A percentile compares a stretch with the other conserved stretches of the same genome.
Evolutionary conservation across 23 tunicate genomes (phyloP).

Genomic region (Trididemnum clinides): DNA sequence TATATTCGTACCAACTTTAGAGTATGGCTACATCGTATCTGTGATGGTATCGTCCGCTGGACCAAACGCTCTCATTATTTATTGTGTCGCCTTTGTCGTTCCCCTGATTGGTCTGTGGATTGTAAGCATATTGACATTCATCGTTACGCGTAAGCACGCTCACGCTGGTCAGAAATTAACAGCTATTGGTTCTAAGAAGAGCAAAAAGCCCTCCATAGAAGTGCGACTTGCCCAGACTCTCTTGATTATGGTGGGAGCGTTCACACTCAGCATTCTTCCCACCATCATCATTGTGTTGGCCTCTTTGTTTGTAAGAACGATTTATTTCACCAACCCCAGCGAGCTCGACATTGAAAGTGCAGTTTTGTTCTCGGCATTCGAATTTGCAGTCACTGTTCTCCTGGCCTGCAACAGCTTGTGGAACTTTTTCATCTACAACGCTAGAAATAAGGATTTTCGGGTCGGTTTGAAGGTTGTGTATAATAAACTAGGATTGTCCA

Average conservation of each 20-base stretch:
- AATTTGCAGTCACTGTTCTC: slow-evolving; percentile 41
- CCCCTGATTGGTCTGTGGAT: slow-evolving; percentile 75
- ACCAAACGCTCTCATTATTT: slow-evolving; percentile 30
- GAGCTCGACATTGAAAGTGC: slow-evolving; percentile 26
- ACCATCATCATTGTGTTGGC: slow-evolving; percentile 15
- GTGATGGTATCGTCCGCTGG: slow-evolving; percentile 52
- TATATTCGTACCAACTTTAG: slow-evolving; percentile 33
- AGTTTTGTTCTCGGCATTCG: slow-evolving; percentile 2
- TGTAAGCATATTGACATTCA: slow-evolving; percentile 47
- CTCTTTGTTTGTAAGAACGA: slow-evolving; percentile 19
- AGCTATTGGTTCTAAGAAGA: slow-evolving; percentile 2
- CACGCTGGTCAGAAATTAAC: slow-evolving; percentile 40
- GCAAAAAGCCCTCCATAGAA: slow-evolving; percentile 36
- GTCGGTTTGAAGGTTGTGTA: too few species aligned
- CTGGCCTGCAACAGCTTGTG: slow-evolving; percentile 78
- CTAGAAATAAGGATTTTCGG: slow-evolving; percentile 59
- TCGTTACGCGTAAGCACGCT: slow-evolving; percentile 54
- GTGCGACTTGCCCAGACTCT: slow-evolving; percentile 67
- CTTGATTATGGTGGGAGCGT: slow-evolving; percentile 70
- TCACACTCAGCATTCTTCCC: slow-evolving; percentile 64
- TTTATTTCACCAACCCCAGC: slow-evolving; percentile 3
- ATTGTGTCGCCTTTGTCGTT: slow-evolving; percentile 51
- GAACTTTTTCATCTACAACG: slow-evolving; percentile 86
- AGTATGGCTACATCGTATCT: slow-evolving; percentile 50
- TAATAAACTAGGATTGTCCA: too few species aligned